Base-by-base conservation (phyloP, 2,888 invertebrate species). In the Helobdella robusta region DNA sequence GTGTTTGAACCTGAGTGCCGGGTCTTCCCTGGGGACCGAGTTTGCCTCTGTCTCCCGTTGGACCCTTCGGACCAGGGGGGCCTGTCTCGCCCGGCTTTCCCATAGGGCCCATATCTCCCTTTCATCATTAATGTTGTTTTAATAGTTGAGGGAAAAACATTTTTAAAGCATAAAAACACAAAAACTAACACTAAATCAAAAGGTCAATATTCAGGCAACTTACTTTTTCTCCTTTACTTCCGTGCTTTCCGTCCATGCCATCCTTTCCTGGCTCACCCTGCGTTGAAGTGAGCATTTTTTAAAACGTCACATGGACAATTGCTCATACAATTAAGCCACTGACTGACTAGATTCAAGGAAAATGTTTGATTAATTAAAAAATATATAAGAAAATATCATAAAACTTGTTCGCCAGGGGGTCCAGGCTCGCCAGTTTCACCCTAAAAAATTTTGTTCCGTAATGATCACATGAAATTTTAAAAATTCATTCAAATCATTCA, bases 241-340 rank as follows among this genome's bases (percentile, higher is more conserved):
- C 62, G n/a, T n/a, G 1, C 20, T 50, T 62, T 46, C 62, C 62
- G 44, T 62, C 34, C 25, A 30, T 50, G 18, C 62, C 62, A 28
- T 62, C 62, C 30, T 62, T 48, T n/a, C 62, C 62, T n/a, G 62
- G 20, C n/a, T 48, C 34, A 40, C 62, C 62, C 62, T 62, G n/a
- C n/a, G n/a, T n/a, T n/a, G n/a, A n/a, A n/a, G n/a, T n/a, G n/a
- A n/a, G n/a, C n/a, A n/a, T n/a, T n/a, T n/a, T n/a, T n/a, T n/a
- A n/a, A n/a, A n/a, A n/a, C n/a, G n/a, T n/a, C n/a, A n/a, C n/a
- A n/a, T n/a, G n/a, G n/a, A n/a, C n/a, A n/a, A n/a, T n/a, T n/a
- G n/a, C n/a, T n/a, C n/a, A n/a, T n/a, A n/a, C n/a, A n/a, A n/a
- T n/a, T n/a, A n/a, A n/a, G n/a, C n/a, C n/a, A n/a, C n/a, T n/a